phyloP scores from a whole-genome alignment of 2,797 vertebrate genomes.

The Todus mexicanus region DNA sequence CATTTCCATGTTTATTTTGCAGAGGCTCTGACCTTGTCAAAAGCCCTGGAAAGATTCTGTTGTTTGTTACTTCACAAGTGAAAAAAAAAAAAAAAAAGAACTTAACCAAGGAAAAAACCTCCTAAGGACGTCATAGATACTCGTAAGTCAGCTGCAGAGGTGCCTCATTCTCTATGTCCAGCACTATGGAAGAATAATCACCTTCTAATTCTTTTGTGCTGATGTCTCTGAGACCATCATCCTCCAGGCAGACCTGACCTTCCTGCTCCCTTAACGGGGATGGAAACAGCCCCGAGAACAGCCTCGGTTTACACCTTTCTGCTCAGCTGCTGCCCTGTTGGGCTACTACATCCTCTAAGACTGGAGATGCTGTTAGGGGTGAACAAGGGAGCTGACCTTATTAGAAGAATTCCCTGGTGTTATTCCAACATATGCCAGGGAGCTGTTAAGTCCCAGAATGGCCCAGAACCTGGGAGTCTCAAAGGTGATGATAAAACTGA shows the following conservation, averaged over 20 bases:
- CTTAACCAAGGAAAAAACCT: background rate
- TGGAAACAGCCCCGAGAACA: background rate
- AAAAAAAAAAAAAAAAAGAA: background rate
- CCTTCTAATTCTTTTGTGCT: background rate
- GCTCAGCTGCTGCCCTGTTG: background rate
- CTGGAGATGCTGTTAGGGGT: background rate
- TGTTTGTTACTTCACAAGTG: background rate
- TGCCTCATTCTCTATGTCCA: background rate
- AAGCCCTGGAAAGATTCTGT: background rate
- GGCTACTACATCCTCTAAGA: background rate
- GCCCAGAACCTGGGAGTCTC: background rate
- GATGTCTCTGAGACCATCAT: background rate
- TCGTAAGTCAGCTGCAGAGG: slow-evolving; percentile 26
- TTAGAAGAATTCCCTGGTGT: background rate
- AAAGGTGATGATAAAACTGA: background rate
- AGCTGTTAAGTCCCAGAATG: background rate
- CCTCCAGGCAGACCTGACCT: background rate
- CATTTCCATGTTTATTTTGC: background rate
- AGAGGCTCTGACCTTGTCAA: slow-evolving; percentile 37
- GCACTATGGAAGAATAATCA: background rate
- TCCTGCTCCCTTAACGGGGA: background rate
- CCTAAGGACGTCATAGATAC: slow-evolving; percentile 6
- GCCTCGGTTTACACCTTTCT: background rate
- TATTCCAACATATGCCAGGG: background rate
- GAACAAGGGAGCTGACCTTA: slow-evolving; percentile 5